These are phyloP conservation scores for Cybosia mesomella DNA, from an alignment of 2,888 invertebrate species.

Conservation along the genomic window DNA sequence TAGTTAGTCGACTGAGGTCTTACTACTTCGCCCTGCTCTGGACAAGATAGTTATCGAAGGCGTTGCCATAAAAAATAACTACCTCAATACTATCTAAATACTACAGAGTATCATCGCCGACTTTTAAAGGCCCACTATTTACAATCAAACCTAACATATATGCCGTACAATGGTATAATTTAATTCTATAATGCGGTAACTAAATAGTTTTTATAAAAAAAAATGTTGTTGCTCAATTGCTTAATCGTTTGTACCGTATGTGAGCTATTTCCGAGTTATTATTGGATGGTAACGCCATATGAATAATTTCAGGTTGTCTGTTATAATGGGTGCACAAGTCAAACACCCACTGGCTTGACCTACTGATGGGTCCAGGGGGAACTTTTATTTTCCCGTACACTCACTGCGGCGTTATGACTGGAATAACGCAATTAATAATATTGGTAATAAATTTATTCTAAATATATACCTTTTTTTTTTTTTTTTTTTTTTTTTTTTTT, in stretches of 20 bases:
- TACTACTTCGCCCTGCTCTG: no score
- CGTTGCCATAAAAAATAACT: no score
- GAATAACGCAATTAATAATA: no score
- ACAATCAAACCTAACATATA: background rate
- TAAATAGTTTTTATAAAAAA: background rate
- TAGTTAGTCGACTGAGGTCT: no score
- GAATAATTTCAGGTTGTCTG: constrained; percentile 62
- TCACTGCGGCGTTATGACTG: no score
- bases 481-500: no score
- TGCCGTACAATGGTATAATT: background rate
- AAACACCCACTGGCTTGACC: background rate
- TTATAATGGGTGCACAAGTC: constrained; percentile 43
- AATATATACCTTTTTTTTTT: no score
- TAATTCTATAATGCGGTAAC: background rate
- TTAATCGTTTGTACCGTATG: constrained; percentile 45
- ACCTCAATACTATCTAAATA: no score
- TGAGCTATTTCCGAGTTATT: constrained; percentile 48
- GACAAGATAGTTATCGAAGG: no score
- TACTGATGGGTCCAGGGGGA: background rate
- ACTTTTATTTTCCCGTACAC: background rate
- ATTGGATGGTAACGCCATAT: constrained; percentile 47
- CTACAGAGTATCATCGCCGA: background rate
- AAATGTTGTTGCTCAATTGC: constrained; percentile 22
- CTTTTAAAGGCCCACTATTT: background rate
- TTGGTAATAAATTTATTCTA: no score